Percentiles rank a stretch among this genome's conserved stretches.
phyloP scores from a whole-genome alignment of 2,797 vertebrate species.

The Delichon dasypus region DNA sequence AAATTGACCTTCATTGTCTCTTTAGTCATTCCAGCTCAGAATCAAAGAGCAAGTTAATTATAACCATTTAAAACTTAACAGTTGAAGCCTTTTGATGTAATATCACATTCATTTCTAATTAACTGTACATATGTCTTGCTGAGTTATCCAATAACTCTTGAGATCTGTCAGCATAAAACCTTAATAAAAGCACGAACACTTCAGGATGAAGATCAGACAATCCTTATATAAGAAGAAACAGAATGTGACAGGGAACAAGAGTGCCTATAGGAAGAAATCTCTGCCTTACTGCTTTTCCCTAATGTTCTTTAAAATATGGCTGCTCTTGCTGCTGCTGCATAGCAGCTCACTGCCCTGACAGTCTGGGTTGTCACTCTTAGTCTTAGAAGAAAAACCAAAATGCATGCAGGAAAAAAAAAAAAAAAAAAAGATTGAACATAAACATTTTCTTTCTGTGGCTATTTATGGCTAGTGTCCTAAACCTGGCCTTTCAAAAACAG shows the following conservation, averaged over 20 bases:
- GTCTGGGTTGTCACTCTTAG: not conserved
- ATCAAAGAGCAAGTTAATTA: slow-evolving; percentile 82
- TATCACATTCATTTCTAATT: slow-evolving; percentile 83
- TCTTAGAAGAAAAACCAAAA: not conserved
- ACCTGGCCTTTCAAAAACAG: not conserved
- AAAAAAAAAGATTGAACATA: not conserved
- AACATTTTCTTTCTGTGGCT: not conserved
- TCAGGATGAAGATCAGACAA: slow-evolving; percentile 52
- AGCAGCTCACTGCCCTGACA: not conserved
- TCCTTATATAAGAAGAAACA: slow-evolving; percentile 30
- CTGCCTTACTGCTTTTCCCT: not conserved
- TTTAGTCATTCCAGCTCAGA: slow-evolving; percentile 62
- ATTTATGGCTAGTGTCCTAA: not conserved
- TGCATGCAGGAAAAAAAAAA: not conserved
- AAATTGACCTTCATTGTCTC: slow-evolving; percentile 69
- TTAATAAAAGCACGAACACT: slow-evolving; percentile 54
- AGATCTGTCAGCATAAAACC: slow-evolving; percentile 56
- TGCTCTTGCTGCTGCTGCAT: not conserved
- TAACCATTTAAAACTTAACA: slow-evolving; percentile 82
- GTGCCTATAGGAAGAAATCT: not conserved
- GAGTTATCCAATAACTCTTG: slow-evolving; percentile 60
- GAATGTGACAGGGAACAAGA: slow-evolving; percentile 15
- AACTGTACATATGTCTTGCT: slow-evolving; percentile 79
- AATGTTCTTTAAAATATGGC: not conserved
- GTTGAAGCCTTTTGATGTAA: slow-evolving; percentile 89